Evolutionary conservation across 2,888 invertebrate genomes (phyloP), one percentile per base, ranked within the genome.

Genomic region (Apotomis capreana): DNA sequence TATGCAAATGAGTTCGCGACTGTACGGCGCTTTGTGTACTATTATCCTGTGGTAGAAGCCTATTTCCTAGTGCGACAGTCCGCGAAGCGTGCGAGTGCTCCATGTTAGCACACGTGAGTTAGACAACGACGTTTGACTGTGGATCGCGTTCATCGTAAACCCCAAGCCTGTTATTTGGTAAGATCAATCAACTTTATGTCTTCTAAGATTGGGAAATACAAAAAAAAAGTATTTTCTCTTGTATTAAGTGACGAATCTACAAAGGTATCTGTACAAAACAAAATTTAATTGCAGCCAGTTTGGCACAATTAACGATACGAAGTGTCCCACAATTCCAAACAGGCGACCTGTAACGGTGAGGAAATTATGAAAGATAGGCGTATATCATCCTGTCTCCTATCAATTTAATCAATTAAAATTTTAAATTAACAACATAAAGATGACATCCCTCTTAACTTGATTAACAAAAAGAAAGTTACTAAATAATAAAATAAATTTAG

Each of bases 121-220:
- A 26, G 26, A 70, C 37, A 62, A 57, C n/a, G 40, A 55, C 4
- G 49, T 84, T 86, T 83, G 83, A 84, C 80, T 78, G 80, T 87
- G 86, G 83, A 88, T 82, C 83, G 85, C 83, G 70, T 44, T 8
- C 60, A 13, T 6, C 36, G 54, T 63, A 60, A 71, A 44, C 15
- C 59, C 62, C 64, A 15, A 12, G 8, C 40, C 12, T 55, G 6
- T 64, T 40, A 3, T 5, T 9, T 3, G 3, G 8, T 49, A 2
- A 44, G 55, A 55, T 54, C 54, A 64, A 67, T 58, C 57, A 67
- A 67, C 57, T 67, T 58, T 67, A 8, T 67, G 58, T n/a, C 58
- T 26, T 58, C 15, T 26, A 2, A 26, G 26, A 26, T 26, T 26
- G 26, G 26, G 26, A 26, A 26, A 26, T 26, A 26, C 26, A 26